Base-by-base conservation (phyloP, 2,888 invertebrate genomes). In the Mesorhabditis spiculigera region DNA sequence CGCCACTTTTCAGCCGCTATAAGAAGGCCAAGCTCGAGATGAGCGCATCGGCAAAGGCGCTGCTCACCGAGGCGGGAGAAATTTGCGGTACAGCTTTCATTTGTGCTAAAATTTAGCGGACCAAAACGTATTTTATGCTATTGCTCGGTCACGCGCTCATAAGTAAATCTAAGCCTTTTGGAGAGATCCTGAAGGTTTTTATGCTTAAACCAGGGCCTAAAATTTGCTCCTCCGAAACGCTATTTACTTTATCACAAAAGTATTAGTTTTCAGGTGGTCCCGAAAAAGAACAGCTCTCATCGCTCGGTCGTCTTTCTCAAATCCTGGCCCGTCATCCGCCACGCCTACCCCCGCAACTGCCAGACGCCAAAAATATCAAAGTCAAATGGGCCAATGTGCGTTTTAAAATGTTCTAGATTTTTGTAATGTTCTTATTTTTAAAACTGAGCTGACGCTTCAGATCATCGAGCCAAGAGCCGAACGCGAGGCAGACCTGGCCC, bases 391-490 rank as follows among this genome's bases (percentile, higher is more conserved):
- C 78, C 3, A 45, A 66, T 13, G 74, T 72, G 10, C 28, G 64
- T 66, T 66, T 58, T 64, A 28, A 67, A 4, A 16, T 4, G 44
- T 50, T 6, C 28, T 6, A 45, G 61, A 5, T 68, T 62, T 16
- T 13, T 58, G 8, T n/a, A 6, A 4, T 10, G 6, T 41, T 45
- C 43, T 67, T 58, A 43, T 28, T 16, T 13, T n/a, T 10, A 66
- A 66, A 43, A n/a, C 28, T 45, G n/a, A 28, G 1, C 28, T 28
- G 28, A 28, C 28, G 28, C 28, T 71, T 44, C 67, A 76, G 74
- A 79, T 81, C 43, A 73, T 75, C 0, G 76, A 74, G 28, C 83
- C 83, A 5, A 74, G 74, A 45, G 73, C 73, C 64, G 81, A 82
- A 28, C 66, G 75, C 4, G 76, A 76, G 5, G 66, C 76, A 8